These are phyloP conservation scores for Lycaon pictus DNA, from an alignment of 2,113 vertebrate genomes.

Conservation along the genomic window DNA sequence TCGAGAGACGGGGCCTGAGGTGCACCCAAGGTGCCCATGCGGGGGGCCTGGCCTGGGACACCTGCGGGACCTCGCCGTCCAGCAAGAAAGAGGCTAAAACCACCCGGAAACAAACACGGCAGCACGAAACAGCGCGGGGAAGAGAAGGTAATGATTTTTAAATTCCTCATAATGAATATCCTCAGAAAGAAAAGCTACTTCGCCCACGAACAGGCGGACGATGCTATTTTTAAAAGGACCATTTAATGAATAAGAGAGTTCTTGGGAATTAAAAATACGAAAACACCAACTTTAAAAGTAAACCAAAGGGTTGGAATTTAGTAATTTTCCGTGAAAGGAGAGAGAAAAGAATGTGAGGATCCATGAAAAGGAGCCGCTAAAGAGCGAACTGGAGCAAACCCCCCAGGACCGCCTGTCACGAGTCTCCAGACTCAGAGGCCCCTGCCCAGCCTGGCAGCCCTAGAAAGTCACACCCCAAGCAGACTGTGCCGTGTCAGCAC, in stretches of 20 bases:
- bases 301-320: neutral
- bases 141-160: neutral
- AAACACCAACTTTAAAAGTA: neutral
- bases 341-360: neutral
- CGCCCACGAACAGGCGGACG: neutral
- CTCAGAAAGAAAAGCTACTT: neutral
- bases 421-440: neutral
- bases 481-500: neutral
- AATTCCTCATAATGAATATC: neutral
- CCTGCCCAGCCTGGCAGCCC: neutral
- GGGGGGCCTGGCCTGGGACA: neutral
- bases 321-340: neutral
- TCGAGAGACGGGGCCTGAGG: neutral
- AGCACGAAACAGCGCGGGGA: neutral
- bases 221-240: neutral
- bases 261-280: neutral
- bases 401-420: rapidly evolving
- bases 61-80: neutral
- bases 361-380: neutral
- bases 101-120: neutral
- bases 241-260: neutral
- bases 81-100: neutral
- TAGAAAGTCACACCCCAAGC: neutral
- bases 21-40: rapidly evolving
- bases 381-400: neutral